Conservation (phyloP, 1,140 invertebrate genomes). For the Cotesia typhae region DNA sequence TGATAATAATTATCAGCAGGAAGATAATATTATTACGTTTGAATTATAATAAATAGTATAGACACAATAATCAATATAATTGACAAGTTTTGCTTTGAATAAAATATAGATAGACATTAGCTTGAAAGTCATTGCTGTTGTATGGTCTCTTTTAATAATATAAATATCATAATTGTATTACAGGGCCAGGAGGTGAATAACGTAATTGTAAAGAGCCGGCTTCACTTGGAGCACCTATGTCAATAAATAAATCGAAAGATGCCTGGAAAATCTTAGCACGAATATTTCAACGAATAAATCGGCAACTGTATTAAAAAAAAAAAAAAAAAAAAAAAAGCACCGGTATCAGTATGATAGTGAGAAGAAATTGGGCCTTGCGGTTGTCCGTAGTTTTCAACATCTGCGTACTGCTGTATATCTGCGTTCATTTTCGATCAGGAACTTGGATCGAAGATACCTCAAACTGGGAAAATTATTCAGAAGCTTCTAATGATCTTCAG, state of each 20-base stretch:
- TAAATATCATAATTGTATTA: constrained; percentile 11
- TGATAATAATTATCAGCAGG: too few relatives aligned
- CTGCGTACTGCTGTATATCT: constrained; percentile 75
- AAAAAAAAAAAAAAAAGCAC: constrained; percentile 2
- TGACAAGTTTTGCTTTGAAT: too few relatives aligned
- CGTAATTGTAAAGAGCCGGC: not conserved
- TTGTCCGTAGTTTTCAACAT: constrained; percentile 79
- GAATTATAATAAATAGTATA: too few relatives aligned
- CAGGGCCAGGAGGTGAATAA: constrained; percentile 1
- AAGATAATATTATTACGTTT: too few relatives aligned
- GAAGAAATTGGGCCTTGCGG: constrained; percentile 76
- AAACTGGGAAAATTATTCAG: constrained; percentile 53
- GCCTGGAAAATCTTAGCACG: not conserved
- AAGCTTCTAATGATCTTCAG: not conserved
- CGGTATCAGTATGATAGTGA: constrained; percentile 59
- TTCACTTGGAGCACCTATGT: not conserved
- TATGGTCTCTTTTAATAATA: constrained; percentile 2
- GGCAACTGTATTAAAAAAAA: not conserved
- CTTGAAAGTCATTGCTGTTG: not conserved
- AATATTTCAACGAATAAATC: not conserved
- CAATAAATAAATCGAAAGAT: constrained; percentile 14
- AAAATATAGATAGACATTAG: too few relatives aligned
- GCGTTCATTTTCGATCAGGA: constrained; percentile 65
- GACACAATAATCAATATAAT: too few relatives aligned
- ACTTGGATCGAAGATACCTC: constrained; percentile 60